Conservation (phyloP, 2,113 vertebrate species). For the Rhynchomys soricoides region DNA sequence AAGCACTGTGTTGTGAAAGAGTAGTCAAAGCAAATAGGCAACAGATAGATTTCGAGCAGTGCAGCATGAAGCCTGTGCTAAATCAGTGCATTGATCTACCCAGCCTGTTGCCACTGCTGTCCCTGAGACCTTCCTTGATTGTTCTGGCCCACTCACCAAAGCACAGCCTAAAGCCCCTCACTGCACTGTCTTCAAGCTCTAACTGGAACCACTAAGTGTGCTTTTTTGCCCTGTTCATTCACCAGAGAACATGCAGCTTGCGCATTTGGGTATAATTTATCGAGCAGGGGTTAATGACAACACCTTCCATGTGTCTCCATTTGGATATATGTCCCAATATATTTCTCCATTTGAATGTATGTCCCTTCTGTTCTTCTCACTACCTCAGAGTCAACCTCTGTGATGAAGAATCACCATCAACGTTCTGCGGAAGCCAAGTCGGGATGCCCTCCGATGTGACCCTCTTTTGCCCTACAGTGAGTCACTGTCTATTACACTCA, state of each 20-base stretch:
- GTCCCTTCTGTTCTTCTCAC: rapidly evolving
- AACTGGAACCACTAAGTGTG: not conserved
- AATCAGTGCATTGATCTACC: not conserved
- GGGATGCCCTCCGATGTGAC: not conserved
- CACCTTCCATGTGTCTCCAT: rapidly evolving
- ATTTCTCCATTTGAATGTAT: not conserved
- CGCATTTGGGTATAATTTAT: not conserved
- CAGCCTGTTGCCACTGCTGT: not conserved
- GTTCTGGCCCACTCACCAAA: not conserved
- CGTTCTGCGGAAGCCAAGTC: not conserved
- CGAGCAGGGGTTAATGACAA: rapidly evolving
- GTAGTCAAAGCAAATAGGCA: not conserved
- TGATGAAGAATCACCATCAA: not conserved
- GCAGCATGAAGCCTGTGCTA: too few species aligned
- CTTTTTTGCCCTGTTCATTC: not conserved
- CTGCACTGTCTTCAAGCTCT: not conserved
- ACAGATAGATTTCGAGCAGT: not conserved
- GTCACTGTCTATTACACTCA: not conserved
- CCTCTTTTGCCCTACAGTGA: not conserved
- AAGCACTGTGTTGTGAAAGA: not conserved
- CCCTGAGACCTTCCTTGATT: not conserved
- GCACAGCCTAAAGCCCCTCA: not conserved
- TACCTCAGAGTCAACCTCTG: too few species aligned
- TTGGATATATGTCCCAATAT: not conserved
- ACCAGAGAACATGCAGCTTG: rapidly evolving